Base-by-base conservation (phyloP, 2,797 vertebrate species). In the Sitta carolinensis region DNA sequence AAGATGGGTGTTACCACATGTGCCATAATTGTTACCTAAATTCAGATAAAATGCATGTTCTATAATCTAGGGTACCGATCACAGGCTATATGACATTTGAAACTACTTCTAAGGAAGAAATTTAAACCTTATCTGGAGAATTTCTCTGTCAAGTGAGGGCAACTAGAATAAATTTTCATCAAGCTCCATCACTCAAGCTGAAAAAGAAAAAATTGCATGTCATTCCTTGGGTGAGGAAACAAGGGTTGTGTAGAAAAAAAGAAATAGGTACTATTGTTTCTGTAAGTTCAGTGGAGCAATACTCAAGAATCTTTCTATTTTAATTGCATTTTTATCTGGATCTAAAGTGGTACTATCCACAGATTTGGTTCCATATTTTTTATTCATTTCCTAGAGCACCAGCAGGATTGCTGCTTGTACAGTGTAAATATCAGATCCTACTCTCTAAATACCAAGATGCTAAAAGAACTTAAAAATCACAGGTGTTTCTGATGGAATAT, bases 391-490 rank as follows among this genome's bases (percentile, higher is more conserved):
- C 34, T 36, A 40, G 7, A 52, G 9, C 3, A 47, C 6, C 10
- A 63, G 17, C 4, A 80, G 16, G 17, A 55, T 78, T 82, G 29
- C 14, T 75, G 21, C 26, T 77, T 91, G 30, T 77, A 51, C 51
- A 80, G 10, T 16, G 23, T 67, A 87, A 95, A 42, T 57, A 80
- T 34, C 3, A 42, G 13, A 80, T 67, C 15, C 40, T 78, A 43
- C 4, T 27, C 38, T 59, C 45, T 68, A 81, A 90, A 93, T 81
- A 78, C 17, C 9, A 83, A 67, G 26, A 75, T 70, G 16, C 30
- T 94, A n/a, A 63, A 92, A 59, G 52, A 94, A 88, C 32, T 67
- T 40, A 81, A 92, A 94, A 79, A 66, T 80, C 50, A 52, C 74
- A 76, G 64, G 55, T 91, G 51, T 82, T 94, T 94, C 74, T 89